These are phyloP conservation scores for Campylorhamphus procurvoides DNA, from an alignment of 2,113 vertebrate genomes.

Conservation along the genomic window DNA sequence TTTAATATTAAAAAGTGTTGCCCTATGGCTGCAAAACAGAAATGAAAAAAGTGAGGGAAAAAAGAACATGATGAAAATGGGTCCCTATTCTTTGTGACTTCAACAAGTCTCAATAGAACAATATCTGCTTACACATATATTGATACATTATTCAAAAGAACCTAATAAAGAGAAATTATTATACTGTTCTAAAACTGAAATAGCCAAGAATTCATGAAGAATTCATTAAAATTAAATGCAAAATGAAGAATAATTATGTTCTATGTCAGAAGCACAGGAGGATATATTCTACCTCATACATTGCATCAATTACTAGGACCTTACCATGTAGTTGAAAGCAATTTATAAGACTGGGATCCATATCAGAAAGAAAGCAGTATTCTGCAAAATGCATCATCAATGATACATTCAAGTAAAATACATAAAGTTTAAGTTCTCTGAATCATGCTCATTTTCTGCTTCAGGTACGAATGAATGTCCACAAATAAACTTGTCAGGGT, in stretches of 20 bases:
- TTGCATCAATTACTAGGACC: background rate
- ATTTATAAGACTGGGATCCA: background rate
- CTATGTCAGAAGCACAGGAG: background rate
- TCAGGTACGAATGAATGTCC: background rate
- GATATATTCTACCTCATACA: background rate
- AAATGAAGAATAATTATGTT: background rate
- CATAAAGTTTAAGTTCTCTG: background rate
- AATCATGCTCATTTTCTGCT: background rate
- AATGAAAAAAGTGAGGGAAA: background rate
- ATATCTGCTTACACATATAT: background rate
- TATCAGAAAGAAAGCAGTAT: background rate
- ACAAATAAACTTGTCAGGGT: background rate
- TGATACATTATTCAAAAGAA: slow-evolving; percentile 8
- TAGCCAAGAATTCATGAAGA: background rate
- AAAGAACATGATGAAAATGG: background rate
- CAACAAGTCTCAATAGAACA: background rate
- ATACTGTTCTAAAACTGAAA: background rate
- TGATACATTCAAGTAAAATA: background rate
- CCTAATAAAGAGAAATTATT: background rate
- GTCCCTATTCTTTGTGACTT: background rate
- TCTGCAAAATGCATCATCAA: background rate
- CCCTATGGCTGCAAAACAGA: background rate
- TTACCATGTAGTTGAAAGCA: background rate
- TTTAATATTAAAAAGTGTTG: background rate
- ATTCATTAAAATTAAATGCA: background rate